A percentile compares a stretch with the other conserved stretches of the same genome.
phyloP scores from a whole-genome alignment of 2,113 vertebrate genomes.

The Brienomyrus brachyistius region DNA sequence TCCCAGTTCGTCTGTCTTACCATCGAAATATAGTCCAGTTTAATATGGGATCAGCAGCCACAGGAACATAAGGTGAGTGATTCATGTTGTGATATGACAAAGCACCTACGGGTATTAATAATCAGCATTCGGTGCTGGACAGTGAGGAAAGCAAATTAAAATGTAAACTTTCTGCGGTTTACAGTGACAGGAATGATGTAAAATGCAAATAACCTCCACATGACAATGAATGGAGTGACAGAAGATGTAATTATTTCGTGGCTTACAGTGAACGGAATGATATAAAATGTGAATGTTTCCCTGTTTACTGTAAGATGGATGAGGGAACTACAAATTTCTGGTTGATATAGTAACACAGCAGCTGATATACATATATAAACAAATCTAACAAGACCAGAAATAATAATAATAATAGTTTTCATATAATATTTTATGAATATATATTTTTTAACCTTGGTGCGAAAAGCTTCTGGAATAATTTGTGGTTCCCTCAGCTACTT shows the following conservation, averaged over 20 bases:
- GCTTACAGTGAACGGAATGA: background rate
- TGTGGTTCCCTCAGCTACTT: background rate
- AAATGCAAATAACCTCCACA: background rate
- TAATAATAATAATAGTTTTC: background rate
- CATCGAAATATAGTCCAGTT: constrained; percentile 51
- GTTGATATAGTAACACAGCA: background rate
- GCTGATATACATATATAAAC: background rate
- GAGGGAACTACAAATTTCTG: background rate
- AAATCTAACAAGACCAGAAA: background rate
- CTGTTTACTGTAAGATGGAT: background rate
- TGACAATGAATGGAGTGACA: background rate
- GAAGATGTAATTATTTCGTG: background rate
- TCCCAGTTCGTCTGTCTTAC: constrained; percentile 22
- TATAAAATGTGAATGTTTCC: background rate
- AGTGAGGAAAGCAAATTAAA: background rate
- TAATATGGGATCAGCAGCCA: constrained; percentile 57
- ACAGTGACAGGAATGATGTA: background rate
- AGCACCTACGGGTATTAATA: background rate
- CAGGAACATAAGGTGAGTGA: constrained; percentile 32
- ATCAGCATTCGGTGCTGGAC: background rate
- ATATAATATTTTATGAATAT: background rate
- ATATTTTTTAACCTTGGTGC: background rate
- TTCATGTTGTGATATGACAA: background rate
- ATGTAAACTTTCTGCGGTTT: background rate
- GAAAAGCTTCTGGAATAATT: background rate